These are phyloP conservation scores for Ammospiza maritima DNA, from an alignment of 2,797 vertebrate species.

Conservation along the genomic window DNA sequence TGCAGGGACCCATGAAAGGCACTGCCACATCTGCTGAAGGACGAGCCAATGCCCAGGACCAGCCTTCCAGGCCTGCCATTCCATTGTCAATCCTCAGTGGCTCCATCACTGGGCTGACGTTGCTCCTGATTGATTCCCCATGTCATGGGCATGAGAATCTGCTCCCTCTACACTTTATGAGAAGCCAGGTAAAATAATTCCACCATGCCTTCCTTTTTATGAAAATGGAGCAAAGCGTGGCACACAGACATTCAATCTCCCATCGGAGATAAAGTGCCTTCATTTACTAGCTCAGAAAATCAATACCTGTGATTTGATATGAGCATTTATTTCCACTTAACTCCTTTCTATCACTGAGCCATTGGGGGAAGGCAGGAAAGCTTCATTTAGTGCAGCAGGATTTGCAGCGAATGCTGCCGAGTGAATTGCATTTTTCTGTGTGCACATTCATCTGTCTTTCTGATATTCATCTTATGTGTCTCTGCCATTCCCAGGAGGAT, in stretches of 20 bases:
- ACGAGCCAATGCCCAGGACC: background rate
- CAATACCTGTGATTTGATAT: slow-evolving; percentile 76
- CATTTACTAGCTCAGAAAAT: slow-evolving; percentile 75
- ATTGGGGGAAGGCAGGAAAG: slow-evolving; percentile 56
- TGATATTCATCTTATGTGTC: background rate
- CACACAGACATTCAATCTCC: slow-evolving; percentile 70
- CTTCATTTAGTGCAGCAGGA: slow-evolving; percentile 62
- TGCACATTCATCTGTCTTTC: slow-evolving; percentile 23
- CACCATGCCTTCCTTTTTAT: slow-evolving; percentile 66
- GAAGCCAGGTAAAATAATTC: slow-evolving; percentile 69
- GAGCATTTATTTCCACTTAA: slow-evolving; percentile 76
- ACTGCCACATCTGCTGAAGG: background rate
- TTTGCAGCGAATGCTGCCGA: slow-evolving; percentile 10
- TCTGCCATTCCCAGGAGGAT: background rate
- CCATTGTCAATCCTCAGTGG: background rate
- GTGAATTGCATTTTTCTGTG: slow-evolving; percentile 46
- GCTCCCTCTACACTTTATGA: slow-evolving; percentile 50
- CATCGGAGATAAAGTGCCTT: slow-evolving; percentile 71
- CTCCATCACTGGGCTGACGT: background rate
- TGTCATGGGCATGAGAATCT: slow-evolving; percentile 48
- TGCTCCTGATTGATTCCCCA: slow-evolving; percentile 37
- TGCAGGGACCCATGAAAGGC: background rate
- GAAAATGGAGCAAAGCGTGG: slow-evolving; percentile 71
- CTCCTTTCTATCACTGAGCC: slow-evolving; percentile 69
- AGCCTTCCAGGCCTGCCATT: background rate